Base-by-base conservation (phyloP, 2,113 vertebrate genomes). In the Caretta caretta region DNA sequence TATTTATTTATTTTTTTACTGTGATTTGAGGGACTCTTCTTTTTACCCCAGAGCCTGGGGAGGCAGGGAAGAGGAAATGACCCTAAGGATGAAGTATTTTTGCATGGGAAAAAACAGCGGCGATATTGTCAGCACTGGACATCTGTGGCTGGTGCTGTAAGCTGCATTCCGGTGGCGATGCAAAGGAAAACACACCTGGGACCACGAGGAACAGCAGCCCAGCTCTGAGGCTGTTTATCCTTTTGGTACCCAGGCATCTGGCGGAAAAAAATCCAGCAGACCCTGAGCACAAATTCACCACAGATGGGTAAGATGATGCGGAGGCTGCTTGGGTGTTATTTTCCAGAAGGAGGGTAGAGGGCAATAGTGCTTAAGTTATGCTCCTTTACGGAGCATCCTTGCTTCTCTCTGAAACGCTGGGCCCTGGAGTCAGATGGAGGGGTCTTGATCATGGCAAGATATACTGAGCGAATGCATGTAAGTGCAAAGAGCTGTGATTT, bases 291-390 rank as follows among this genome's bases (percentile, higher is more conserved):
- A 72, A 22, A 38, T 38, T 72, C 65, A 20, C 65, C 65, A 72
- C 2, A 10, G 65, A 9, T 38, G 35, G 17, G 29, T 69, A 17
- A 62, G 29, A 10, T 69, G 35, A n/a, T 38, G 62, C 8, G 7
- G 14, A 19, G 35, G 62, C 62, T 69, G 62, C 35, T 31, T 9
- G 87, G 69, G 59, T 98, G 98, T 91, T 46, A 84, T 97, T 98
- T 97, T 96, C 90, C 50, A 83, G 84, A 87, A 96, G 94, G 81
- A 96, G 96, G 94, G 93, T 94, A 97, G 97, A 98, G 97, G 97
- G 96, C 97, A 94, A 95, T 97, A 94, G 94, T 76, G 95, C 90
- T 96, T 96, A 97, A 95, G 93, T 88, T 97, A 95, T 94, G 82
- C 91, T 79, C 53, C 91, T 89, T 57, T 54, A 92, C 90, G 72